A percentile compares a stretch with the other conserved stretches of the same genome.
Evolutionary conservation across 2,888 invertebrate genomes (phyloP).

Genomic region (Cataglyphis albicans): DNA sequence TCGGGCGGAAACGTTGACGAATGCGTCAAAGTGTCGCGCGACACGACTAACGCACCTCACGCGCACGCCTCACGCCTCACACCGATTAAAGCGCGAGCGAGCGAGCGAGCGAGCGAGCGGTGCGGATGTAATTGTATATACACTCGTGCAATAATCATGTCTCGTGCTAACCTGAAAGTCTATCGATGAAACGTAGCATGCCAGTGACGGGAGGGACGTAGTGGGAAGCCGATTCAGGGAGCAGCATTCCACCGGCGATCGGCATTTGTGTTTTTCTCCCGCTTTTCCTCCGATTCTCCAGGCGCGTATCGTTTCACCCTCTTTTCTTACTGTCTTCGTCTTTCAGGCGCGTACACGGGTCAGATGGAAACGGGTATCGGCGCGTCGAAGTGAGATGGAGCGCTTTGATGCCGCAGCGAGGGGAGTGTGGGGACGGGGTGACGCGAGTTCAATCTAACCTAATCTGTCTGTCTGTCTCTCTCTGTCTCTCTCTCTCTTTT

Average conservation of each 20-base stretch:
- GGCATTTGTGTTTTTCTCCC: slow-evolving; percentile 78
- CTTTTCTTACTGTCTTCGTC: slow-evolving; percentile 53
- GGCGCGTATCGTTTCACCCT: slow-evolving; percentile 17
- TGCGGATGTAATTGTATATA: background rate
- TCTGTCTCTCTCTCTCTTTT: slow-evolving; percentile 30
- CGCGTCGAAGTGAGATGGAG: slow-evolving; percentile 45
- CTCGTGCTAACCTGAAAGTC: slow-evolving; percentile 88
- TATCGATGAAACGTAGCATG: slow-evolving; percentile 87
- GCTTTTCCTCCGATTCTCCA: slow-evolving; percentile 60
- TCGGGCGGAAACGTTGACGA: slow-evolving; percentile 34
- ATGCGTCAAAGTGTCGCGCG: slow-evolving; percentile 43
- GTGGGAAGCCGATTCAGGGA: slow-evolving; percentile 80
- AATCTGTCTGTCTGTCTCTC: slow-evolving; percentile 69
- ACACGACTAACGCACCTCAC: slow-evolving; percentile 21
- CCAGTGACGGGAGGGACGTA: slow-evolving; percentile 81
- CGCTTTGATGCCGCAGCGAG: slow-evolving; percentile 14
- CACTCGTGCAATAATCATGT: slow-evolving; percentile 9
- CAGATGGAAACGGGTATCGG: slow-evolving; percentile 53
- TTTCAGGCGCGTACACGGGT: slow-evolving; percentile 55
- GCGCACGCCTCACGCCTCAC: background rate
- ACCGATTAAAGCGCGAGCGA: slow-evolving; percentile 28
- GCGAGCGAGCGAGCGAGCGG: background rate
- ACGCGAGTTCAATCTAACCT: slow-evolving; percentile 75
- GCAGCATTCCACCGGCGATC: slow-evolving; percentile 81
- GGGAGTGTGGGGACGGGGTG: slow-evolving; percentile 44